Evolutionary conservation across 1,140 invertebrate species (phyloP).

Genomic region (Eriosoma lanigerum): DNA sequence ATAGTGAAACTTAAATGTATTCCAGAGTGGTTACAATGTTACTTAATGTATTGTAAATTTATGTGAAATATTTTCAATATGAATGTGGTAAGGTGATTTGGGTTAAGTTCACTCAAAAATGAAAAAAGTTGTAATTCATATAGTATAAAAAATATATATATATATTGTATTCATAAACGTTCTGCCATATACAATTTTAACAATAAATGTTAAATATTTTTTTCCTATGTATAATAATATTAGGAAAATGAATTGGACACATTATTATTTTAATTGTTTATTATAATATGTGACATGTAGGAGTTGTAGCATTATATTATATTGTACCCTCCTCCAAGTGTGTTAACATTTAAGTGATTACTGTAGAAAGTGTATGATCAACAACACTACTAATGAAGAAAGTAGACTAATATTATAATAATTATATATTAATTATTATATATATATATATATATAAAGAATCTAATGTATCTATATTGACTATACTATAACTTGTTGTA

Average conservation of each 20-base stretch:
- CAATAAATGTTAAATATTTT: background rate
- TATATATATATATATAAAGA: background rate
- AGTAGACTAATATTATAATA: conserved; percentile 15
- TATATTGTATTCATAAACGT: background rate
- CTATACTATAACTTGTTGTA: conserved; percentile 49
- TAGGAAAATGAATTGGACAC: conserved; percentile 17
- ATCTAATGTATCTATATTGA: conserved; percentile 44
- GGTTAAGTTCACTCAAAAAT: background rate
- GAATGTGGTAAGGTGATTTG: background rate
- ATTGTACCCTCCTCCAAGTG: conserved; percentile 32
- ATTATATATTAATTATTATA: conserved; percentile 3
- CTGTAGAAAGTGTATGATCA: conserved; percentile 32
- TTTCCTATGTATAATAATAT: background rate
- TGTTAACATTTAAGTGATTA: conserved; percentile 38
- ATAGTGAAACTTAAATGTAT: conserved; percentile 7
- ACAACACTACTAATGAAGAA: background rate
- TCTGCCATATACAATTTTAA: conserved; percentile 22
- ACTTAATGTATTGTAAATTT: background rate
- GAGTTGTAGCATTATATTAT: background rate
- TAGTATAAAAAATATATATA: background rate
- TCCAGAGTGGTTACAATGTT: background rate
- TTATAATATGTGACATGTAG: conserved; percentile 8
- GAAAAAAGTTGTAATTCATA: background rate
- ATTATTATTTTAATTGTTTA: conserved; percentile 32
- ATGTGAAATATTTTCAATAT: background rate